Evolutionary conservation across 2,113 vertebrate genomes (phyloP), one percentile per base, ranked within the genome.

Genomic region (Holacanthus passer): DNA sequence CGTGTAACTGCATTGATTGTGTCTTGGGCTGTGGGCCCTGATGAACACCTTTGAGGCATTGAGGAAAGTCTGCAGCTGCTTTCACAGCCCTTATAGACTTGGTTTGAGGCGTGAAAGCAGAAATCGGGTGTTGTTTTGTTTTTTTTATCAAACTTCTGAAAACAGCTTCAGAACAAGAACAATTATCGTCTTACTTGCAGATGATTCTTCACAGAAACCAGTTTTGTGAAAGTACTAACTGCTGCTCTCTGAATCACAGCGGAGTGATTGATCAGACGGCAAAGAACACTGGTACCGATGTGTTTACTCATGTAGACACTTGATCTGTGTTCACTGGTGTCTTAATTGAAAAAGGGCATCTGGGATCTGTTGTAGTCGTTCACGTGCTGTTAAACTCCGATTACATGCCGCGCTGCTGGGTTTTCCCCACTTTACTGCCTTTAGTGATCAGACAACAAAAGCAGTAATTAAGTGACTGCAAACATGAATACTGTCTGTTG

Each of bases 401-500:
- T 91, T 89, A 84, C 77, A 78, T 14, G 77, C 78, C 76, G 52
- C n/a, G n/a, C n/a, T n/a, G n/a, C n/a, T 47, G 73, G 79, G 74
- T 52, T 83, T 89, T 79, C 72, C 66, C 78, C 79, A 87, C 83
- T 89, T 83, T 83, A 47, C 58, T 79, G 85, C 83, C 74, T 80
- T 79, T 82, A 71, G 79, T 87, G 79, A 90, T 83, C 74, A 83
- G 83, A 88, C 81, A 88, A 81, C 78, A 89, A 83, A 86, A 77
- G 63, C 83, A 62, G 86, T 83, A 85, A 92, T 82, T 92, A 92
- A 81, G 77, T 75, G 81, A 71, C 52, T 35, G 78, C 81, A 77
- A 90, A 89, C 89, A 85, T 63, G 66, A 87, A 68, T 59, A 59
- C 73, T 83, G 66, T 79, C 58, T 83, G 85, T 82, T 84, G 86